Conservation (phyloP, 1,140 invertebrate species). For the Monochamus saltuarius region DNA sequence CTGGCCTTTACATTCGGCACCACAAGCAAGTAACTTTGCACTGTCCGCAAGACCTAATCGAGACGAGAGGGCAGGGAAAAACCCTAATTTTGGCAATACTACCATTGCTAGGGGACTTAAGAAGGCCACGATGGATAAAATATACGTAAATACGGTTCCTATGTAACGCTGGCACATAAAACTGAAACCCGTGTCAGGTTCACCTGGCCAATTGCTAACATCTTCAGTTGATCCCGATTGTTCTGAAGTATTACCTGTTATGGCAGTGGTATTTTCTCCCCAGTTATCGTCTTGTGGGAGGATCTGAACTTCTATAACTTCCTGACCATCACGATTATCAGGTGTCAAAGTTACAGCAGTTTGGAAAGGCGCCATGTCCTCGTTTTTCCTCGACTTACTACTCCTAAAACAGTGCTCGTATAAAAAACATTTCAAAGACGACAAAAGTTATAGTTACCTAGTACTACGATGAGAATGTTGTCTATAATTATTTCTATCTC, state of each 20-base stretch:
- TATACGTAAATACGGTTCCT: conserved; percentile 71
- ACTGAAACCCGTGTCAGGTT: conserved; percentile 68
- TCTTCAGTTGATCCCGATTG: conserved; percentile 92
- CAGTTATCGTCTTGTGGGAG: conserved; percentile 95
- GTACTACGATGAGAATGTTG: conserved; percentile 62
- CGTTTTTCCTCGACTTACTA: conserved; percentile 51
- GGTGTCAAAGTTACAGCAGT: conserved; percentile 64
- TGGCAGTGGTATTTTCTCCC: conserved; percentile 96
- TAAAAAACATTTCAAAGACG: background rate
- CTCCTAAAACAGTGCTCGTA: conserved; percentile 35
- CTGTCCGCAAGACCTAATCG: conserved; percentile 60
- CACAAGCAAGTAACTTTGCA: conserved; percentile 66
- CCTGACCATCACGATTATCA: conserved; percentile 64
- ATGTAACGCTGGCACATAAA: conserved; percentile 79
- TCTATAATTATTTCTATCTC: conserved; percentile 55
- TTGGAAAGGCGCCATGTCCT: conserved; percentile 67
- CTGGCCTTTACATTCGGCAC: conserved; percentile 80
- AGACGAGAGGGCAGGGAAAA: conserved; percentile 63
- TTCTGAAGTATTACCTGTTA: conserved; percentile 96
- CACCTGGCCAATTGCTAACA: conserved; percentile 75
- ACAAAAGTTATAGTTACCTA: conserved; percentile 49
- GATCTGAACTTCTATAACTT: conserved; percentile 83
- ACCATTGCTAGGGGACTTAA: conserved; percentile 93
- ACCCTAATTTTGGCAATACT: conserved; percentile 84
- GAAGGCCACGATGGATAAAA: conserved; percentile 81